A percentile compares a stretch with the other conserved stretches of the same genome.
Evolutionary conservation across 1,140 invertebrate species (phyloP).

Genomic region (Orchestia grillus): DNA sequence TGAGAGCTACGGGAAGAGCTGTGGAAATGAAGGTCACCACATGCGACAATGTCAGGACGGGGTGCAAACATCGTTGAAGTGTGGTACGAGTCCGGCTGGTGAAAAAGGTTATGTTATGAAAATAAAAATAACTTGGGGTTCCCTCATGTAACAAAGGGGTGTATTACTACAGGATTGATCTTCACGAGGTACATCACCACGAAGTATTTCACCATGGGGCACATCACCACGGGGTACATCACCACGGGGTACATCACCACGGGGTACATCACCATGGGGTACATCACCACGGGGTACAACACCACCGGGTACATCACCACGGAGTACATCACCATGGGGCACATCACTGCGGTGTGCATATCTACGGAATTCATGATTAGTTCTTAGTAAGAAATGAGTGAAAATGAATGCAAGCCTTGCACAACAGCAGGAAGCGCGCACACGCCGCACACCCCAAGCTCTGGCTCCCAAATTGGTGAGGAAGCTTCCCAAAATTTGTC

Average conservation of each 20-base stretch:
- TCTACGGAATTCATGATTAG: not conserved
- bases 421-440: not conserved
- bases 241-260: not conserved
- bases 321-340: not conserved
- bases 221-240: not conserved
- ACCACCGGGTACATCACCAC: not conserved
- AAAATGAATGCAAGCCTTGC: not conserved
- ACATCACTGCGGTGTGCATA: not conserved
- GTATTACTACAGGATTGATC: not conserved
- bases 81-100: too few species aligned
- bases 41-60: too few species aligned
- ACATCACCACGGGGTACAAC: not conserved
- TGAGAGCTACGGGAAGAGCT: too few species aligned
- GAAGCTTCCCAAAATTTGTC: not conserved
- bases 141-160: not conserved
- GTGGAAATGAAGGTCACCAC: too few species aligned
- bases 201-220: not conserved
- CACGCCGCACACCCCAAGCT: not conserved
- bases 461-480: not conserved
- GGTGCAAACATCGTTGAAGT: too few species aligned
- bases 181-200: too few species aligned
- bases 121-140: not conserved
- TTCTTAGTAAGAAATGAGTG: not conserved
- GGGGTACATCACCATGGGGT: not conserved
- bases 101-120: too few species aligned